Evolutionary conservation across 1,140 invertebrate species (phyloP), one percentile per base, ranked within the genome.

Genomic region (Drosophila sechellia): DNA sequence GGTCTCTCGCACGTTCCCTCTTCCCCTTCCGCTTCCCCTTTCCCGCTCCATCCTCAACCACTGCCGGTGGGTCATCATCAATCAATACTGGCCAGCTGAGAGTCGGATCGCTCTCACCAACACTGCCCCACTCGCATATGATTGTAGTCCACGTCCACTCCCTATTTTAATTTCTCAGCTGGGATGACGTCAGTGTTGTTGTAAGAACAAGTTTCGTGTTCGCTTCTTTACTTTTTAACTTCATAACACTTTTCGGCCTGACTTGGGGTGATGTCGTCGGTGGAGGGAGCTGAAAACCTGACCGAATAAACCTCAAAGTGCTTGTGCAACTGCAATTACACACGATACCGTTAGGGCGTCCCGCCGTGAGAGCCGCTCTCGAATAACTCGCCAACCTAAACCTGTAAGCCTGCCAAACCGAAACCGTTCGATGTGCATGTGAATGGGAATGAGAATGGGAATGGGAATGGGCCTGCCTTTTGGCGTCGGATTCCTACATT

Each of bases 151-250:
- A 69, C 77, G 83, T 86, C 83, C 83, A 87, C 83, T 86, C 83
- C 83, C 83, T 73, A 66, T 77, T 83, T 89, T 73, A 42, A 65
- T 74, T 79, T 83, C 83, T 86, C 83, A 86, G 83, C 83, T 86
- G 83, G 53, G 83, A 87, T 86, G 83, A 86, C 83, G 83, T 86
- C 83, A 86, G 79, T 81, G 79, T 87, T 86, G 81, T 86, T 87
- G 83, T 86, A 86, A 87, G 79, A 86, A 86, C 83, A 87, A 83
- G 83, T 87, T 86, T 77, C 48, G 46, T 49, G 65, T 70, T 57
- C 75, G 56, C 39, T 42, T 46, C 25, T 65, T 75, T 25, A 61
- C 42, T 34, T 17, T n/a, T 40, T 20, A 11, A 43, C 40, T 45
- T 45, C 8, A 20, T 54, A 10, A 31, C 25, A 25, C 46, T 49